phyloP scores from a whole-genome alignment of 2,113 vertebrate species.

The Hippocampus guttulatus region DNA sequence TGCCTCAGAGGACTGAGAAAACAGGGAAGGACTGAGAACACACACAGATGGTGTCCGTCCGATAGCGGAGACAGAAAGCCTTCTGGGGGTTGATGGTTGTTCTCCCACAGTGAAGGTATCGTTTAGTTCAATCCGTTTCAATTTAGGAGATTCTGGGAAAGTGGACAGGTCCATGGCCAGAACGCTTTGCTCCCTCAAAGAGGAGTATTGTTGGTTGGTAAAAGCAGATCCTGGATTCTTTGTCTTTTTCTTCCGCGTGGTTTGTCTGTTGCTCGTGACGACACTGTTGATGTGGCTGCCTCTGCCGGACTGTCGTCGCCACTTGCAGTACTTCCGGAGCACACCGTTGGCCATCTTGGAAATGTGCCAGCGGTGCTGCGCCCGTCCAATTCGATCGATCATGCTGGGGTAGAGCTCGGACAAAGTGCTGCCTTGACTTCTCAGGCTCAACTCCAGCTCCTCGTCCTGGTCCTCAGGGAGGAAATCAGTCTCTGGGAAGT shows the following conservation, averaged over 20 bases:
- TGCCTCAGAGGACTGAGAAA: neutral
- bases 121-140: neutral
- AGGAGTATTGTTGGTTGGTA: neutral
- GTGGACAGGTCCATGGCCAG: slow-evolving; percentile 44
- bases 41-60: neutral
- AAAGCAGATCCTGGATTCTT: neutral
- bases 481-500: neutral
- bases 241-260: neutral
- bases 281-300: slow-evolving; percentile 6
- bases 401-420: slow-evolving; percentile 67
- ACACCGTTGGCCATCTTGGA: slow-evolving; percentile 45
- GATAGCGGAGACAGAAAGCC: neutral
- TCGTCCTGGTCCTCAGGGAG: slow-evolving; percentile 60
- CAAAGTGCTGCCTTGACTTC: slow-evolving; percentile 46
- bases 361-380: slow-evolving; percentile 43
- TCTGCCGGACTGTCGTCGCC: slow-evolving; percentile 38
- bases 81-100: neutral
- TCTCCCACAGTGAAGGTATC: slow-evolving; percentile 33
- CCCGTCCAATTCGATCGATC: slow-evolving; percentile 55
- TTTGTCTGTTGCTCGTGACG: neutral
- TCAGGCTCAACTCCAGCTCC: slow-evolving; percentile 62
- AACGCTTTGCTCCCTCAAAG: neutral
- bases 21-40: neutral
- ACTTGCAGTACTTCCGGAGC: slow-evolving; percentile 59
- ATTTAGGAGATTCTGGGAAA: neutral